Base-by-base conservation (phyloP, 2,113 vertebrate genomes). In the Hoplias malabaricus region DNA sequence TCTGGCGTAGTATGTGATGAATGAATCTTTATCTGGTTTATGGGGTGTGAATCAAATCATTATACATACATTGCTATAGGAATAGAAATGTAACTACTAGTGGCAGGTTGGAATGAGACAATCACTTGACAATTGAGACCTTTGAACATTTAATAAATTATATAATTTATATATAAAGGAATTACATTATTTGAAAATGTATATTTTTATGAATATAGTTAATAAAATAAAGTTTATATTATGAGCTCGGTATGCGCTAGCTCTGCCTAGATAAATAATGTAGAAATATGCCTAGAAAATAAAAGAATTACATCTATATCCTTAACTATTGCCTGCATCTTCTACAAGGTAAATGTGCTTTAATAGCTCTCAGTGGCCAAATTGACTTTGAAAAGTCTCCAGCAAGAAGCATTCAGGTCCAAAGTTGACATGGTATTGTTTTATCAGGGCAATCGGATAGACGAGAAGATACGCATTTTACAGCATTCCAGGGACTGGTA, bases 371-470 rank as follows among this genome's bases (percentile, higher is more conserved):
- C 69, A 75, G 53, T 56, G 82, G 76, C 80, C 80, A 78, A 57
- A 74, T 73, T 71, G 50, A 79, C 34, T 59, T 48, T 84, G 82
- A 79, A 79, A 75, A 69, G 8, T 70, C 62, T 85, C 76, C 53
- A 80, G 76, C 31, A 87, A 77, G 68, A 81, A 83, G 80, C 38
- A 87, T 84, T 84, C 67, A 85, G 74, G 90, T 92, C 87, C 91
- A 92, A 93, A 92, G 90, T 89, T 88, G 57, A 90, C 83, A 68
- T 84, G 69, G 85, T 79, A 13, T 29, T 73, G 81, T 89, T 90
- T 62, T 90, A 91, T 91, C 75, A 85, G 76, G 82, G 77, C 86
- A 83, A 89, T 89, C 84, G 70, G 50, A 53, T 63, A 65, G 86
- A 87, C 75, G 83, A 79, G 31, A 76, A 87, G 84, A 88, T 85